These are phyloP conservation scores for Osmoderma eremita DNA, from an alignment of 2,888 invertebrate species.

Conservation along the genomic window DNA sequence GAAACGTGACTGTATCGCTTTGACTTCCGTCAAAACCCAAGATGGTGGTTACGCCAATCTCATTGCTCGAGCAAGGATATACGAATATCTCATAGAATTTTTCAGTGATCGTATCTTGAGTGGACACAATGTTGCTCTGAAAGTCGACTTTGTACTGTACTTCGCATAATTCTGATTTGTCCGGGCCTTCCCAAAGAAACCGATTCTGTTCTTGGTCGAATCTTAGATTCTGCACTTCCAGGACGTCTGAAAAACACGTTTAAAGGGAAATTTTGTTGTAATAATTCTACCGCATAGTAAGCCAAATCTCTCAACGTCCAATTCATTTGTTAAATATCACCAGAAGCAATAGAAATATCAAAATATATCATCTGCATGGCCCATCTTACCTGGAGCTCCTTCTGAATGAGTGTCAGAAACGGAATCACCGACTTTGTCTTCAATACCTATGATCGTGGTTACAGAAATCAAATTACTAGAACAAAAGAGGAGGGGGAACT, in stretches of 20 bases:
- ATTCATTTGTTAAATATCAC: too few relatives aligned
- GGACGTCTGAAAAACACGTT: not conserved
- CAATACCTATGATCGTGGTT: constrained; percentile 8
- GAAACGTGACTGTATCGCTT: not conserved
- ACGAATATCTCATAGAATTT: not conserved
- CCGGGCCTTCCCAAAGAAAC: constrained; percentile 4
- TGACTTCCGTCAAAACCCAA: not conserved
- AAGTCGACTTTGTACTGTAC: constrained; percentile 8
- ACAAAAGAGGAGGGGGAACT: constrained; percentile 1
- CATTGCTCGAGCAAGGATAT: constrained; percentile 15
- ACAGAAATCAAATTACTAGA: constrained; percentile 7
- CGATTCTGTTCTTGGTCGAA: constrained; percentile 2
- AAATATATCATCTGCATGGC: not conserved
- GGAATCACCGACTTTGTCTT: not conserved
- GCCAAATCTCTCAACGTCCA: too few relatives aligned
- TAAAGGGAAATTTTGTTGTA: not conserved
- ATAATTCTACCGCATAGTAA: too few relatives aligned
- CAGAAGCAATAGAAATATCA: not conserved
- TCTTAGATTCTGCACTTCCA: not conserved
- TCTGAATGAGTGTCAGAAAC: not conserved
- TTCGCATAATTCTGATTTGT: not conserved
- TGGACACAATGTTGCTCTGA: not conserved
- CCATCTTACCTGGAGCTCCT: not conserved
- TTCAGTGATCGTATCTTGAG: not conserved
- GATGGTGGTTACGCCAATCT: not conserved